Conservation (phyloP, 1,140 invertebrate species). For the Nylanderia fulva region DNA sequence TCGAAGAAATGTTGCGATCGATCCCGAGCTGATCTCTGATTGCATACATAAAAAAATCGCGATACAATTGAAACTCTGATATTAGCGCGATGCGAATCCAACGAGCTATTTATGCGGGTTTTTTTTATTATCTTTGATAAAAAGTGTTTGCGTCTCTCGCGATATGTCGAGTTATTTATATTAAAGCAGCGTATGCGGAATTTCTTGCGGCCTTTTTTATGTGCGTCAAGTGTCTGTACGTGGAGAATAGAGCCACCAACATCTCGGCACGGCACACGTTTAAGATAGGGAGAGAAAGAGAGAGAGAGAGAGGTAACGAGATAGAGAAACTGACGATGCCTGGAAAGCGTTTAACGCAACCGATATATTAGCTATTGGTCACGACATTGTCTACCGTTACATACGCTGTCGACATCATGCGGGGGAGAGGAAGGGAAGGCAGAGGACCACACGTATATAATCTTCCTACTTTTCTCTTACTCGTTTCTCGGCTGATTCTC, state of each 20-base stretch:
- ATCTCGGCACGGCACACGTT: slow-evolving; percentile 5
- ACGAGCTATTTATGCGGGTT: background rate
- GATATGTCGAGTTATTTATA: background rate
- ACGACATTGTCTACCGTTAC: slow-evolving; percentile 84
- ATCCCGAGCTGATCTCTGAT: background rate
- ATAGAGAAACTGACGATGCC: slow-evolving; percentile 74
- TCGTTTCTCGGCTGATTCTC: slow-evolving; percentile 73
- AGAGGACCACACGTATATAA: slow-evolving; percentile 67
- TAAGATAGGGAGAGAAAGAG: slow-evolving; percentile 10
- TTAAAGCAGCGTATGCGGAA: slow-evolving; percentile 45
- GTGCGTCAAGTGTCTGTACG: background rate
- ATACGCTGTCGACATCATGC: slow-evolving; percentile 75
- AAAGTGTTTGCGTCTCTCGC: slow-evolving; percentile 4
- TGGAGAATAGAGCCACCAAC: slow-evolving; percentile 43
- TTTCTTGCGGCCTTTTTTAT: slow-evolving; percentile 35
- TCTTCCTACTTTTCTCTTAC: slow-evolving; percentile 78
- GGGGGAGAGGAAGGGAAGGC: background rate
- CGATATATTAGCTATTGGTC: slow-evolving; percentile 84
- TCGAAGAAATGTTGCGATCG: background rate
- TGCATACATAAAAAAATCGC: background rate
- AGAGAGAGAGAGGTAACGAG: slow-evolving; percentile 21
- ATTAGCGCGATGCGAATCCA: background rate
- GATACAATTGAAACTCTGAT: background rate
- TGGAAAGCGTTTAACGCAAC: slow-evolving; percentile 82
- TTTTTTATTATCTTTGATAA: background rate